phyloP scores from a whole-genome alignment of 2,888 invertebrate genomes.

The Chrysolina oricalcia region DNA sequence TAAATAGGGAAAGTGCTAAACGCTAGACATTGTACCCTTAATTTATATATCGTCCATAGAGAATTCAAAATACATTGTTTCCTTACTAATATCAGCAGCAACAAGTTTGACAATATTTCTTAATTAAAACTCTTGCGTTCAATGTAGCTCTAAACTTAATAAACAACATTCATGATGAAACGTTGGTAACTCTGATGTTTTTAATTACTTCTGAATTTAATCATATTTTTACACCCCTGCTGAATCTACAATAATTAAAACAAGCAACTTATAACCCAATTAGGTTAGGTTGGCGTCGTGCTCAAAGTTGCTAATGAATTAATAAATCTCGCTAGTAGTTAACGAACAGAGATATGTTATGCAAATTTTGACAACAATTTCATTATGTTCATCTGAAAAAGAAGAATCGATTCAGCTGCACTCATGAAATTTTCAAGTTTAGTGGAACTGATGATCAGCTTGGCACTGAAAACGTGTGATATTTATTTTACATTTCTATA shows the following conservation, averaged over 20 bases:
- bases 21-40: no score
- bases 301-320: slow-evolving; percentile 52
- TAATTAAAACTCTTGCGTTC: slow-evolving; percentile 42
- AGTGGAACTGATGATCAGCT: no score
- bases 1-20: no score
- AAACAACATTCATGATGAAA: slow-evolving; percentile 41
- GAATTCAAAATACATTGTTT: not conserved
- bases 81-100: slow-evolving; percentile 32
- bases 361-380: slow-evolving; percentile 55
- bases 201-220: slow-evolving; percentile 49
- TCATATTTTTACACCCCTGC: slow-evolving; percentile 40
- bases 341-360: slow-evolving; percentile 56
- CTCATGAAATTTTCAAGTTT: no score
- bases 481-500: no score
- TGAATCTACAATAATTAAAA: slow-evolving; percentile 53
- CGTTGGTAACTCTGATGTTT: slow-evolving; percentile 41
- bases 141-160: slow-evolving; percentile 35
- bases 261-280: slow-evolving; percentile 61
- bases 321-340: slow-evolving; percentile 60
- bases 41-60: no score
- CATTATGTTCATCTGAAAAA: slow-evolving; percentile 20
- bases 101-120: slow-evolving; percentile 42
- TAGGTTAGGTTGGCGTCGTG: slow-evolving; percentile 55
- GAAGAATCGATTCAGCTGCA: no score
- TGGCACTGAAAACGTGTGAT: no score